Evolutionary conservation across 2,888 invertebrate genomes (phyloP).

Genomic region (Tetranychus truncatus): DNA sequence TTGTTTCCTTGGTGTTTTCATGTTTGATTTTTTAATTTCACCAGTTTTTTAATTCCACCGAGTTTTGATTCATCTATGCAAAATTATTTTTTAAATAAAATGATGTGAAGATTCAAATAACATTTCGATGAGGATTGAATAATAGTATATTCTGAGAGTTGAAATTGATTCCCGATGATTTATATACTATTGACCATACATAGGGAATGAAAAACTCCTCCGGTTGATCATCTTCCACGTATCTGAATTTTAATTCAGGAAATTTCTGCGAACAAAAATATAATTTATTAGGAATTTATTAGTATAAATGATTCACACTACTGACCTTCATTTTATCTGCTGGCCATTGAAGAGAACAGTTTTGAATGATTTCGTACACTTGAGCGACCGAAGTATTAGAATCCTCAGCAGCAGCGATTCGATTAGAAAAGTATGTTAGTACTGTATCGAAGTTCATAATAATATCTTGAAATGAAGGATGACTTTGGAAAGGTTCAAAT

Average conservation of each 20-base stretch:
- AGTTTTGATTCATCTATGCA: too few species aligned
- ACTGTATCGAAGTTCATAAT: conserved; percentile 82
- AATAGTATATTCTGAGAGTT: conserved; percentile 34
- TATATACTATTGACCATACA: conserved; percentile 74
- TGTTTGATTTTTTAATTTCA: too few species aligned
- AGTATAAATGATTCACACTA: conserved; percentile 5
- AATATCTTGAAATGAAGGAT: conserved; percentile 75
- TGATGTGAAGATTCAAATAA: conserved; percentile 4
- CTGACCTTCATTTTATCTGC: conserved; percentile 72
- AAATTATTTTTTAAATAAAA: background rate
- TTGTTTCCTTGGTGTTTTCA: too few species aligned
- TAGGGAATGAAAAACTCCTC: conserved; percentile 94
- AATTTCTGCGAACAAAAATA: conserved; percentile 55
- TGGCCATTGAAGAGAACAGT: conserved; percentile 81
- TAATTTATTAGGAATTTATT: conserved; percentile 13
- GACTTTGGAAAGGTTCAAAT: conserved; percentile 65
- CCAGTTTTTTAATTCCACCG: too few species aligned
- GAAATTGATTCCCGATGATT: conserved; percentile 40
- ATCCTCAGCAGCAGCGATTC: conserved; percentile 40
- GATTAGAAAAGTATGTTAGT: conserved; percentile 49
- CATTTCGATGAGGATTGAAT: conserved; percentile 29
- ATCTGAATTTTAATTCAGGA: conserved; percentile 93
- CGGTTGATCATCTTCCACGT: conserved; percentile 94
- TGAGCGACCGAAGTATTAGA: conserved; percentile 61
- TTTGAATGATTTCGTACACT: conserved; percentile 68